Percentiles rank a stretch among this genome's conserved stretches.
phyloP scores from a whole-genome alignment of 2,888 invertebrate genomes.

The Timema podura region DNA sequence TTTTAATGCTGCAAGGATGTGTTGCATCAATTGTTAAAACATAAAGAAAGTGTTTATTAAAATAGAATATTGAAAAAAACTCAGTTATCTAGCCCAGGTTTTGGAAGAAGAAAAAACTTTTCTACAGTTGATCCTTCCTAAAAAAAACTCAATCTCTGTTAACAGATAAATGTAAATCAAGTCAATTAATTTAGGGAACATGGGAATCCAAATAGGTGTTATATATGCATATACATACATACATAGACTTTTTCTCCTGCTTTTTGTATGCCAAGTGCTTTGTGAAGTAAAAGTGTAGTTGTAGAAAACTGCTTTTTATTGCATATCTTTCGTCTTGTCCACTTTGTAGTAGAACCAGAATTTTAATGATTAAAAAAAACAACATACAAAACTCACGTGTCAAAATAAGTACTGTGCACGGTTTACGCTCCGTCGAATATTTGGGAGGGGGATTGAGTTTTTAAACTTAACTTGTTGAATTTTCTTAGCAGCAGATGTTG shows the following conservation, averaged over 20 bases:
- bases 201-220: conserved; percentile 48
- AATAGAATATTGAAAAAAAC: background rate
- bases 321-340: conserved; percentile 20
- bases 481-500: conserved; percentile 12
- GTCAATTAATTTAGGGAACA: conserved; percentile 84
- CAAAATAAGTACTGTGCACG: conserved; percentile 1
- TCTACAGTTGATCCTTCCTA: conserved; percentile 11
- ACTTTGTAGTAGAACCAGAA: background rate
- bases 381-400: conserved; percentile 9
- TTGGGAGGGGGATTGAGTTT: conserved; percentile 13
- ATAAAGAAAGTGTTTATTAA: conserved; percentile 6
- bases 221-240: conserved; percentile 20
- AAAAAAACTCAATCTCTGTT: conserved; percentile 15
- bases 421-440: conserved; percentile 11
- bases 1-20: conserved; percentile 13
- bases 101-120: conserved; percentile 16
- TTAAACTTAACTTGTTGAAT: conserved; percentile 13
- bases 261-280: conserved; percentile 29
- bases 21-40: conserved; percentile 9
- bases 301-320: conserved; percentile 13
- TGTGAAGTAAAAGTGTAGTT: conserved; percentile 23
- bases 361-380: no score
- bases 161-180: conserved; percentile 30
- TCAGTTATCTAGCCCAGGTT: conserved; percentile 12
- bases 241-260: conserved; percentile 31